phyloP scores from a whole-genome alignment of 2,888 invertebrate species.

The Cantharis rufa region DNA sequence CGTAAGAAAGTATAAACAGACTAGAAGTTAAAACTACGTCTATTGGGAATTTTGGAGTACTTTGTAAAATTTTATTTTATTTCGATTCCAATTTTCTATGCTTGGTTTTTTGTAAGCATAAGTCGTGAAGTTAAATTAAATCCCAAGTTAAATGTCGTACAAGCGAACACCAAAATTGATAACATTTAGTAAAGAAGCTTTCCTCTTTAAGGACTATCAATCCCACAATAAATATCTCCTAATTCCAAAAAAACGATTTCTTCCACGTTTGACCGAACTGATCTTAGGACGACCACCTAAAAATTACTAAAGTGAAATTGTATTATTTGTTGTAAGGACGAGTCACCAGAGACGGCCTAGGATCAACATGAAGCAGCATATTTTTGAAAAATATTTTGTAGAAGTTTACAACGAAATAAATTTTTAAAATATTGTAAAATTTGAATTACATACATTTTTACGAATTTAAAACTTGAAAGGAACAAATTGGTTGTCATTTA shows the following conservation, averaged over 20 bases:
- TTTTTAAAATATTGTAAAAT: not conserved
- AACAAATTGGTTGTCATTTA: not conserved
- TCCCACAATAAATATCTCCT: not conserved
- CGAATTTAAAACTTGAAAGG: no score
- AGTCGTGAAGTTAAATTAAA: not conserved
- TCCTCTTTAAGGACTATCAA: not conserved
- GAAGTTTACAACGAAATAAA: not conserved
- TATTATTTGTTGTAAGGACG: not conserved
- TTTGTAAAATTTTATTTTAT: no score
- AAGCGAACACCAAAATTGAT: not conserved
- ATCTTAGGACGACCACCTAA: not conserved
- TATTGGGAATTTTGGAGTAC: no score
- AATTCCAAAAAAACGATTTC: conserved; percentile 3
- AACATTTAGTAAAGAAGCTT: not conserved
- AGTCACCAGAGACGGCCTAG: not conserved
- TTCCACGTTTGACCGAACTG: not conserved
- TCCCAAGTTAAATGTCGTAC: not conserved
- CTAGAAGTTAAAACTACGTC: no score
- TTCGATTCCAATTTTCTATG: no score
- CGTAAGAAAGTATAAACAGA: no score
- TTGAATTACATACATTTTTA: not conserved
- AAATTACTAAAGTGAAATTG: not conserved
- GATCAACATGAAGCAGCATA: not conserved
- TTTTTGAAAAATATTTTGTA: no score
- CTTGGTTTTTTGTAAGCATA: not conserved